These are phyloP conservation scores for Apogon talboti DNA, from an alignment of 2,797 vertebrate genomes.

Conservation along the genomic window DNA sequence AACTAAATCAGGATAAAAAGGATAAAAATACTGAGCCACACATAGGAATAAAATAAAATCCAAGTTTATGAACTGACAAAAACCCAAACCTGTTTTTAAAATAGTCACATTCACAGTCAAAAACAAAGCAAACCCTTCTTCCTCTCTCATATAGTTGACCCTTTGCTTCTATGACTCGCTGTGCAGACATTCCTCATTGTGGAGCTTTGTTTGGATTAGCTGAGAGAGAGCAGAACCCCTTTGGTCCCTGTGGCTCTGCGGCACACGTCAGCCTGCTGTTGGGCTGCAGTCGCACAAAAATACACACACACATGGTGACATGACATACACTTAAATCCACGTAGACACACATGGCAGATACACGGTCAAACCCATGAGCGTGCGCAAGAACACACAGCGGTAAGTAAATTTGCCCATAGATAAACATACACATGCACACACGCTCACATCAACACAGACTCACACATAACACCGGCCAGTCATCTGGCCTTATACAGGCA, in stretches of 20 bases:
- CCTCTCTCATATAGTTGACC: slow-evolving; percentile 49
- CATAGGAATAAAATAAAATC: background rate
- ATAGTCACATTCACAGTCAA: background rate
- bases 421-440: slow-evolving; percentile 27
- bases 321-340: slow-evolving; percentile 11
- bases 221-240: slow-evolving; percentile 80
- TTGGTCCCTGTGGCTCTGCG: slow-evolving; percentile 69
- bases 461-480: slow-evolving; percentile 52
- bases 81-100: background rate
- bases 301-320: slow-evolving; percentile 32
- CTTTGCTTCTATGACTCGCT: slow-evolving; percentile 71
- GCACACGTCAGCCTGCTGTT: slow-evolving; percentile 79
- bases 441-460: slow-evolving; percentile 12
- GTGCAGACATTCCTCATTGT: slow-evolving; percentile 75
- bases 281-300: slow-evolving; percentile 55
- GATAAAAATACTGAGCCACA: background rate
- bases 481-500: slow-evolving; percentile 86
- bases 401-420: slow-evolving; percentile 32
- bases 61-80: no score
- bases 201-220: slow-evolving; percentile 87
- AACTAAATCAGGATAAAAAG: no score
- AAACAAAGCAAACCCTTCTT: slow-evolving; percentile 12
- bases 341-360: slow-evolving; percentile 1
- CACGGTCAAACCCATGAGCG: slow-evolving; percentile 4
- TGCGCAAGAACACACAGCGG: slow-evolving; percentile 21